phyloP scores from a whole-genome alignment of 2,797 vertebrate species.

The Sebastes vulpes region DNA sequence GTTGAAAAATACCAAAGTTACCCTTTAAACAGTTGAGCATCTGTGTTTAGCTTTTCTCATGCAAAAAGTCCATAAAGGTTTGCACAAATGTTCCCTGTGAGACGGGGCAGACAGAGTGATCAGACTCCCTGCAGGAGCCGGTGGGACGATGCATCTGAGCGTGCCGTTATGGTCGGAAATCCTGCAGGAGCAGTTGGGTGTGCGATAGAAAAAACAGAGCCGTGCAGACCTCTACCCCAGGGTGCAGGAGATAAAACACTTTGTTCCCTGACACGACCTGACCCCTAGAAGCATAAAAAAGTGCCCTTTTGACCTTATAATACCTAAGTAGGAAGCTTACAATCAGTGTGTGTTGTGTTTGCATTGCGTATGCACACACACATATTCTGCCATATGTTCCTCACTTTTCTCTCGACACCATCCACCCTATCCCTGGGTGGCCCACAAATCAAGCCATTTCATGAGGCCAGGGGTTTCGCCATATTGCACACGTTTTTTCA shows the following conservation, averaged over 20 bases:
- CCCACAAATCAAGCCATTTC: conserved; percentile 59
- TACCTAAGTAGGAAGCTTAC: conserved; percentile 48
- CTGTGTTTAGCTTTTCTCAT: neutral
- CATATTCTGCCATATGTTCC: conserved; percentile 20
- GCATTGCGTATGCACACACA: neutral
- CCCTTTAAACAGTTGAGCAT: neutral
- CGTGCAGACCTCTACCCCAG: conserved; percentile 7
- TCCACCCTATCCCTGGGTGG: conserved; percentile 8
- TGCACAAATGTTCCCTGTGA: neutral
- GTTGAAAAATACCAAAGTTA: no score
- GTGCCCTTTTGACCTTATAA: conserved; percentile 43
- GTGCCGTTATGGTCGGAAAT: neutral
- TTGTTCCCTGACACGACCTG: conserved; percentile 17
- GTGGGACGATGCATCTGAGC: neutral
- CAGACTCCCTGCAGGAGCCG: neutral
- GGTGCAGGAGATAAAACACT: conserved; percentile 30
- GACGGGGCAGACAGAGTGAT: neutral
- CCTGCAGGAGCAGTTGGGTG: neutral
- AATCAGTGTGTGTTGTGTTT: neutral
- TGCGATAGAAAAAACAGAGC: neutral
- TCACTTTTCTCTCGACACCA: conserved; percentile 35
- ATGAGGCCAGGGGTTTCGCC: conserved; percentile 14
- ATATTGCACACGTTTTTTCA: conserved; percentile 37
- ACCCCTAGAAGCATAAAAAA: conserved; percentile 42
- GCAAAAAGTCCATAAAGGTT: neutral